These are phyloP conservation scores for Megaceryle torquata DNA, from an alignment of 2,113 vertebrate genomes.

Conservation along the genomic window DNA sequence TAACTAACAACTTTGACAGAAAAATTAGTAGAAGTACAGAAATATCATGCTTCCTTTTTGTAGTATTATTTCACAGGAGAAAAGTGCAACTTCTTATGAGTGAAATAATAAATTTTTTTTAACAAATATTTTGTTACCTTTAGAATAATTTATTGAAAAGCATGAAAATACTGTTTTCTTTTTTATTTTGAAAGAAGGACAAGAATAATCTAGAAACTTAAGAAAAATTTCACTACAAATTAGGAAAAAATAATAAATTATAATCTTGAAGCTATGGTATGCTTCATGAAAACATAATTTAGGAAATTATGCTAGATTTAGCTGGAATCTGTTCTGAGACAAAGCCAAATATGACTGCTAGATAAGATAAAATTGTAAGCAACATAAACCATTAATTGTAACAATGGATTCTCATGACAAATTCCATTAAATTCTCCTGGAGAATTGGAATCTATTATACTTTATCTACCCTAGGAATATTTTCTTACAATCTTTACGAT, in stretches of 20 bases:
- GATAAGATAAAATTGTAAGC: neutral
- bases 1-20: neutral
- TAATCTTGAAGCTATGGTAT: neutral
- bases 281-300: neutral
- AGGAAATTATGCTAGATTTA: neutral
- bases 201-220: neutral
- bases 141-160: neutral
- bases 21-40: neutral
- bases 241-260: neutral
- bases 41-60: neutral
- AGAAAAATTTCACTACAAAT: neutral
- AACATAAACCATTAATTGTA: neutral
- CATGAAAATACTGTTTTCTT: neutral
- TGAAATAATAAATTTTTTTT: neutral
- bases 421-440: neutral
- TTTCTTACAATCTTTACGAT: neutral
- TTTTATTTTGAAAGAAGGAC: neutral
- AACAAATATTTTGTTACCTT: neutral
- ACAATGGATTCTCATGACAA: neutral
- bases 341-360: neutral
- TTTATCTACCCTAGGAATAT: neutral
- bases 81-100: neutral
- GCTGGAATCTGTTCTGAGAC: neutral
- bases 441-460: neutral
- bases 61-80: neutral